Evolutionary conservation across 2,113 vertebrate species (phyloP), one percentile per base, ranked within the genome.

Genomic region (Centropus bengalensis): DNA sequence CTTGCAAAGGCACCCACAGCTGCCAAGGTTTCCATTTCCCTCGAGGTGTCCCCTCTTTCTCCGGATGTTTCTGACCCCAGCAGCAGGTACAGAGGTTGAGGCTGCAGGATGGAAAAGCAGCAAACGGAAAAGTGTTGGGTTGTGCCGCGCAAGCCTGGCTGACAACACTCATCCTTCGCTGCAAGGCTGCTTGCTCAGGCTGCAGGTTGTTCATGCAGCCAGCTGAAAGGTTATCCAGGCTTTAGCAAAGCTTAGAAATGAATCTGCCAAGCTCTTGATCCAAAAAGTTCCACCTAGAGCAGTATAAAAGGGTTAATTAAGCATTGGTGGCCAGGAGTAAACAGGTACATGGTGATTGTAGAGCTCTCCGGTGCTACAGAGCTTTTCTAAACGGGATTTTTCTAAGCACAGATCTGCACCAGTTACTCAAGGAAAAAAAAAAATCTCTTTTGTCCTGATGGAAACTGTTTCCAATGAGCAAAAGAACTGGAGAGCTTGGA

Each of bases 1-100:
- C 56, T 60, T 33, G 40, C 36, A n/a, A 45, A 70, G 19, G 66
- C 26, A 11, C n/a, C 64, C 33, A 0, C 13, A 12, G 47, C 88
- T 60, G 92, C 62, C 70, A 42, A 54, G 54, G 22, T 58, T 92
- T 76, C 89, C 10, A 0, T 47, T 28, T 19, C 5, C n/a, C 82
- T 63, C 0, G 3, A 26, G 54, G 12, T 23, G 6, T 13, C 16
- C 0, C 4, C 30, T 62, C 55, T 1, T 0, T 23, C 69, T 62
- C 62, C 17, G 0, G 15, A 36, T 0, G 0, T 17, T 26, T 38
- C 18, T 44, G 51, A 49, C 17, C 45, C 42, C 33, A 2, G 11
- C 44, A 38, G 38, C 86, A 66, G 55, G 33, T 85, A 32, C 16
- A 14, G 38, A 0, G 1, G 22, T 28, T 1, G 20, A 68, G 38